Evolutionary conservation across 1,140 invertebrate genomes (phyloP), one percentile per base, ranked within the genome.

Genomic region (Drosophila santomea): DNA sequence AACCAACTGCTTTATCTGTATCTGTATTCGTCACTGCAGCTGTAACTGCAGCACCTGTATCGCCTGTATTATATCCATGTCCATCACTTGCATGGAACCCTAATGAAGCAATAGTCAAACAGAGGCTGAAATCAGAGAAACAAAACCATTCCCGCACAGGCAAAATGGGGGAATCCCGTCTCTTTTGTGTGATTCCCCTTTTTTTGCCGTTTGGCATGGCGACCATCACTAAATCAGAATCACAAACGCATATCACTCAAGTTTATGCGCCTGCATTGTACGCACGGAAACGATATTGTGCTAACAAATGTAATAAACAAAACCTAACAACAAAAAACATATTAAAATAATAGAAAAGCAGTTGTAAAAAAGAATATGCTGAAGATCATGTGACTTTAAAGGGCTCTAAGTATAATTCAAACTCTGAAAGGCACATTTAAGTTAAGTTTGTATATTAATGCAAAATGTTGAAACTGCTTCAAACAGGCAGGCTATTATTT

Each of bases 41-140:
- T 23, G 17, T 55, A 59, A 43, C 54, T 62, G 60, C 60, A 43
- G 54, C 20, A 43, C 60, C 60, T 62, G 55, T 43, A 59, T 59
- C 38, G 20, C 60, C 51, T 41, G 59, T 52, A 58, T 41, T 15
- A 10, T 12, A 35, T 15, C 12, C 25, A 2, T 43, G 60, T 60
- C 60, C 54, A 43, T 60, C 60, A 23, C 54, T 32, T 20, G 36
- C 54, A 43, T n/a, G 23, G 56, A 23, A 60, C 60, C 60, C 60
- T 63, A 63, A 63, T 63, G 60, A 60, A 63, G 60, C 55, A 60
- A 63, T 60, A 60, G 60, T 61, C 60, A 43, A 60, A 63, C 38
- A 59, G 25, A 60, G 23, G 32, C 17, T 20, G 35, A n/a, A 25
- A 25, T 56, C 36, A 23, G 17, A 41, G 36, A 56, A 10, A 14